Evolutionary conservation across 2,113 vertebrate species (phyloP).

Genomic region (Perccottus glenii): DNA sequence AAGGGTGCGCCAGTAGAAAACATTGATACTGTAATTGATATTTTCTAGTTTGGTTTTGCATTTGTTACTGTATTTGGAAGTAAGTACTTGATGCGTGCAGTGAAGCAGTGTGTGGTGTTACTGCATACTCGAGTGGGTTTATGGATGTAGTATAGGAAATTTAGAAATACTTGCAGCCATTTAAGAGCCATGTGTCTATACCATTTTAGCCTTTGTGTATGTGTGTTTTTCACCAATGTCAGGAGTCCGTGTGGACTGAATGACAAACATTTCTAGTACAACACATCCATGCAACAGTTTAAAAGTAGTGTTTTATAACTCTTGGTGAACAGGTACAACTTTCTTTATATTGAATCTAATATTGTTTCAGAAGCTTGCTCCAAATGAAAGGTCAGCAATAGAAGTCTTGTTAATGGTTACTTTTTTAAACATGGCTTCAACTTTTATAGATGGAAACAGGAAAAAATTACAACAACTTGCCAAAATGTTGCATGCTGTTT

Average conservation of each 20-base stretch:
- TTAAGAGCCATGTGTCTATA: constrained; percentile 67
- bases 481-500: too few species aligned
- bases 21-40: constrained; percentile 31
- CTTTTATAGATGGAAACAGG: too few species aligned
- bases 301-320: too few species aligned
- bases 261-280: constrained; percentile 45
- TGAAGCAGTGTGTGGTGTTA: constrained; percentile 29
- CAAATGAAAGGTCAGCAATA: constrained; percentile 31
- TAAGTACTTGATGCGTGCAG: constrained; percentile 30
- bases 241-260: constrained; percentile 1
- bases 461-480: too few species aligned
- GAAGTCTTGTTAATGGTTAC: too few species aligned
- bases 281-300: constrained; percentile 29
- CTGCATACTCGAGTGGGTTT: constrained; percentile 48
- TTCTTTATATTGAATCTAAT: too few species aligned
- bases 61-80: constrained; percentile 33
- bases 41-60: constrained; percentile 22
- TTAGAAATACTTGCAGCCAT: constrained; percentile 49
- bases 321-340: too few species aligned
- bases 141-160: constrained; percentile 36
- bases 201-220: constrained; percentile 72
- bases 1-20: constrained; percentile 11
- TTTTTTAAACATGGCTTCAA: too few species aligned
- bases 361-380: constrained; percentile 20
- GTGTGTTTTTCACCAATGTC: constrained; percentile 36